Conservation (phyloP, 1,140 invertebrate species). For the Agrilus planipennis region DNA sequence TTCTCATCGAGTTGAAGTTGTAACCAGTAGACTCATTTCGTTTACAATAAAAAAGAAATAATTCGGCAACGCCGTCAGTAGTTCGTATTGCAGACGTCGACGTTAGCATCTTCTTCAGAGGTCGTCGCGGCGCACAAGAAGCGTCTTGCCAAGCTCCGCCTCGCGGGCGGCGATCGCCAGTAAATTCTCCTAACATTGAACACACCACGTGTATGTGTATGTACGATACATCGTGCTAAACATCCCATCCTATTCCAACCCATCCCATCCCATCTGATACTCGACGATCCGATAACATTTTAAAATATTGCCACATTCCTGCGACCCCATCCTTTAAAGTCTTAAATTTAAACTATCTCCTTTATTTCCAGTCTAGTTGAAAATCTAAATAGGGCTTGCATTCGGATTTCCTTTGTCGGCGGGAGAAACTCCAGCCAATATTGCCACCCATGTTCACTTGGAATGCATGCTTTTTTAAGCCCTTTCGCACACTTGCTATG, state of each 20-base stretch:
- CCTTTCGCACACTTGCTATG: background rate
- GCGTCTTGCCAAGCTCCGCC: constrained; percentile 17
- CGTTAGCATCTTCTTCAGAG: too few species aligned
- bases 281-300: constrained; percentile 18
- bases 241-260: constrained; percentile 15
- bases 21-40: too few species aligned
- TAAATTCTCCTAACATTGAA: constrained; percentile 18
- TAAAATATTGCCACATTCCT: constrained; percentile 19
- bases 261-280: constrained; percentile 18
- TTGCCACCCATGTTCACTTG: background rate
- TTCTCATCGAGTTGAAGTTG: too few species aligned
- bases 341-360: constrained; percentile 20
- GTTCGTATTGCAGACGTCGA: too few species aligned
- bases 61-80: too few species aligned
- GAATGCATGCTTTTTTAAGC: background rate
- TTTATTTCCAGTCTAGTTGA: constrained; percentile 17
- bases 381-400: constrained; percentile 15
- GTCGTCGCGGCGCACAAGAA: too few species aligned
- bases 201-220: constrained; percentile 15
- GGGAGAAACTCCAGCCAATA: too few species aligned
- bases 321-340: constrained; percentile 15
- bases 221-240: constrained; percentile 15
- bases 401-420: constrained; percentile 10
- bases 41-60: too few species aligned
- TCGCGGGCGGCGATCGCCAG: constrained; percentile 16